Evolutionary conservation across 1,140 invertebrate genomes (phyloP), one percentile per base, ranked within the genome.

Genomic region (Zaprionus africanus): DNA sequence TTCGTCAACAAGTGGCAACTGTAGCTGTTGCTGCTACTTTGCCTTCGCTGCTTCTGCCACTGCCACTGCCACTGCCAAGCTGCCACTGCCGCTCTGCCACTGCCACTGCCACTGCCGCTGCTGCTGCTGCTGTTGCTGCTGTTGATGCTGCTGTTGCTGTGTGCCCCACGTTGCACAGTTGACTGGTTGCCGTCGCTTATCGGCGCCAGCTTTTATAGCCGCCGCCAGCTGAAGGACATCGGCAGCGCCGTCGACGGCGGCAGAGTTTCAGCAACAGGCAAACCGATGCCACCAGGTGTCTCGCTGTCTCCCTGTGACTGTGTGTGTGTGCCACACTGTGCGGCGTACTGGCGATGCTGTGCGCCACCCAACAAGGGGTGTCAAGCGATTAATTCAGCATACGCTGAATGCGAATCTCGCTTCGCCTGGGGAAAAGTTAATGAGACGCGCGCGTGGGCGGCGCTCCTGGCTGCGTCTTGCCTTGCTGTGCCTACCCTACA

Each of bases 1-100:
- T 73, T 78, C 49, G 76, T 83, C 83, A 87, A 87, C 83, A 87
- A 87, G 83, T 87, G 83, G 84, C 86, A 83, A 88, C 62, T 74
- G 77, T 84, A 28, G 49, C 46, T 17, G 31, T n/a, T 19, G 28
- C 15, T 15, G 57, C 17, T 56, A 31, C 24, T 13, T 26, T 64
- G 46, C 24, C 59, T 38, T 56, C 17, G 41, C 43, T 49, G 36
- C 34, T 26, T 4, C 43, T 43, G 19, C n/a, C 43, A 5, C 19
- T 46, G 19, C 36, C 43, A 2, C 22, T 22, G 22, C 22, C 19
- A 15, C 28, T 24, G 28, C 57, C 31, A 59, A 53, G 59, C 49
- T 64, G 64, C 58, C 36, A 13, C 51, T 65, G 51, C 22, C 54
- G 9, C 5, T 11, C 31, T 6, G 24, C 53, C 51, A 31, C 31